Base-by-base conservation (phyloP, 2,797 vertebrate species). In the Pteropus rufus region DNA sequence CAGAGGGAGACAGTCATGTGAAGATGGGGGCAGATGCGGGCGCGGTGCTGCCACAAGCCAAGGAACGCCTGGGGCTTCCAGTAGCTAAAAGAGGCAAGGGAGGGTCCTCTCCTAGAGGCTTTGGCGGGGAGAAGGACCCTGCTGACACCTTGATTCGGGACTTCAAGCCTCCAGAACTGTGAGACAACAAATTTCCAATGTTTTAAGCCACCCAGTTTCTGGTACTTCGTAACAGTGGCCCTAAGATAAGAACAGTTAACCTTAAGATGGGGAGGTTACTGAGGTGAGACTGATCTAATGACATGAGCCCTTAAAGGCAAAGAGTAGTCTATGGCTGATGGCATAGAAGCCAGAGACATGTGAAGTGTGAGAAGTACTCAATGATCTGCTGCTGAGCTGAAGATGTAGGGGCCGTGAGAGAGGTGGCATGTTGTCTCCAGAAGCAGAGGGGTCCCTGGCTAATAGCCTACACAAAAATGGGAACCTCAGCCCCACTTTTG, bases 1-100 rank as follows among this genome's bases (percentile, higher is more conserved):
- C 8, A 49, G 56, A 79, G 12, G 54, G 36, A 54, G 18, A 34
- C 1, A 1, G 5, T 6, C 58, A 8, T 0, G 2, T 0, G 24
- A 34, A 44, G 36, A 31, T 2, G 2, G 58, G 70, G 41, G n/a
- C 19, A 12, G 54, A 15, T 14, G 15, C 4, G 8, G 4, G 5
- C 23, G 14, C 2, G 10, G 31, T 15, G 56, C 24, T 21, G 31
- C 29, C 16, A 36, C 2, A 4, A 49, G 56, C 18, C 76, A 39
- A 44, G 39, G 36, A 58, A n/a, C 0, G 7, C 39, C 44, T 2
- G 1, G 15, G 62, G 64, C 39, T 64, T 64, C 54, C 4, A 36
- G 49, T n/a, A 72, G 39, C 60, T 24, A n/a, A 3, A 49, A n/a
- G 67, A n/a, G 31, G 7, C 6, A 5, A 60, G 24, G 44, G 9